phyloP scores from a whole-genome alignment of 92 coral and sea anemone genomes.

The Metridium senile region DNA sequence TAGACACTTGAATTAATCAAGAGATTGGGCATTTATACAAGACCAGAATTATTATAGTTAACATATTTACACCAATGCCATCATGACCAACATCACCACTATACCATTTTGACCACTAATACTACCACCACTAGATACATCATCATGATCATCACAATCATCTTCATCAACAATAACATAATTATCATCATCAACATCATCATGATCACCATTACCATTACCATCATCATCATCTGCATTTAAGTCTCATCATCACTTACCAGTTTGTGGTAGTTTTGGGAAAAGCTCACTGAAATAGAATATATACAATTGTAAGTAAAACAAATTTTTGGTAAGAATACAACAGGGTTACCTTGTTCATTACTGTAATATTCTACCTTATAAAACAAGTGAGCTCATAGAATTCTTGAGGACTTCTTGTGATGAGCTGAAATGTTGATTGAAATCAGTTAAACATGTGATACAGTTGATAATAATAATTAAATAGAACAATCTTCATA shows the following conservation, averaged over 20 bases:
- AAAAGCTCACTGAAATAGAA: slow-evolving; percentile 78
- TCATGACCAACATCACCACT: not conserved
- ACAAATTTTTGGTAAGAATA: too few relatives aligned
- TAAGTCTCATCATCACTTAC: slow-evolving; percentile 57
- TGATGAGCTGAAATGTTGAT: slow-evolving; percentile 66
- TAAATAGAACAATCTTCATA: not conserved
- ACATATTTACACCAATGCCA: not conserved
- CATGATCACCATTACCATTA: not conserved
- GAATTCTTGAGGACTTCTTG: slow-evolving; percentile 99
- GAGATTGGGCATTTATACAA: too few relatives aligned
- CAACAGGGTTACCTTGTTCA: too few relatives aligned
- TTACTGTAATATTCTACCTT: too few relatives aligned
- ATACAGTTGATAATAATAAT: not conserved
- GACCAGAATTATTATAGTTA: too few relatives aligned
- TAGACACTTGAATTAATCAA: not conserved
- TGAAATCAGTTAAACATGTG: not conserved
- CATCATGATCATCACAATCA: not conserved
- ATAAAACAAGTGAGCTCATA: slow-evolving; percentile 94
- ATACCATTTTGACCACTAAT: not conserved
- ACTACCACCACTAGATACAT: not conserved
- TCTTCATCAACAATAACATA: not conserved
- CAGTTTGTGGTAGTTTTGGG: slow-evolving; percentile 88
- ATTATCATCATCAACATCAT: not conserved
- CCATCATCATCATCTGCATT: not conserved
- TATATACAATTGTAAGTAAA: not conserved